Conservation (phyloP, 2,113 vertebrate species). For the Dendropsophus ebraccatus region DNA sequence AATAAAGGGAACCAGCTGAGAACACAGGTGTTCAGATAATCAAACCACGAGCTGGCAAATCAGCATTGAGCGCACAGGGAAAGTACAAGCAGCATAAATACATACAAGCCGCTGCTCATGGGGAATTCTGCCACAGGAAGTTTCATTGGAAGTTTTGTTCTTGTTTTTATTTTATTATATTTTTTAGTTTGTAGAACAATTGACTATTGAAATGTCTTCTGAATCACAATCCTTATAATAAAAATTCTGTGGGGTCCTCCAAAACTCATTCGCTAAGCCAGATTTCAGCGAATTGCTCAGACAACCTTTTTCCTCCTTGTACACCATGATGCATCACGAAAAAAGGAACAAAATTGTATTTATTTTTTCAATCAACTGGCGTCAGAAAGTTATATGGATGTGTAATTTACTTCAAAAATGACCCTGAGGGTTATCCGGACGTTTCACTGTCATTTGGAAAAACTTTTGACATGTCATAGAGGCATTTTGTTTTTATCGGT, state of each 20-base stretch:
- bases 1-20: conserved; percentile 16
- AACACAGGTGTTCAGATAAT: conserved; percentile 15
- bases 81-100: neutral
- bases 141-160: neutral
- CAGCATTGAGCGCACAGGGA: neutral
- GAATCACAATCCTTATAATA: neutral
- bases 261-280: neutral
- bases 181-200: neutral
- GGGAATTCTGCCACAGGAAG: neutral
- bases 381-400: no score
- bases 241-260: neutral
- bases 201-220: no score
- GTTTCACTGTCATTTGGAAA: no score
- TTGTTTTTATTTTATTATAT: neutral
- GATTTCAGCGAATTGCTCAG: no score
- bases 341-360: no score
- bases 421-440: no score
- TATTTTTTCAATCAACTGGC: no score
- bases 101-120: neutral
- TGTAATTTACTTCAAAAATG: no score
- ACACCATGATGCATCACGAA: no score
- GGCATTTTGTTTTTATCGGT: no score
- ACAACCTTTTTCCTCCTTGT: no score
- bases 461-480: no score
- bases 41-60: neutral